Evolutionary conservation across 2,797 vertebrate genomes (phyloP), one percentile per base, ranked within the genome.

Genomic region (Darevskia mixta): DNA sequence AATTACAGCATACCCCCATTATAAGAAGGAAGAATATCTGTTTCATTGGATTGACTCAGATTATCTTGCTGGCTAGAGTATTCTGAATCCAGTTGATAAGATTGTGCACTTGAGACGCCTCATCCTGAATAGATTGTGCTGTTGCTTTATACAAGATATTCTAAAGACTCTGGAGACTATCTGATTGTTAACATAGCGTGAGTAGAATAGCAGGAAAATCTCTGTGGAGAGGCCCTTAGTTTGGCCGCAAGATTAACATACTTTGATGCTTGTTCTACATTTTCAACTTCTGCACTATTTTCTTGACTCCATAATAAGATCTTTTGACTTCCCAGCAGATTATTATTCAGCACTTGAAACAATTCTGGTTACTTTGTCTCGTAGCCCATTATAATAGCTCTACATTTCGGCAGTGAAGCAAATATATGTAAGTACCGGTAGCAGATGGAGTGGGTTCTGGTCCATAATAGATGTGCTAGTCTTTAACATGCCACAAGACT

Each of bases 181-280:
- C 77, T 89, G 84, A 81, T 58, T 89, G 84, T 89, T 91, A 89
- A 72, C 67, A 5, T 90, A 90, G 89, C 78, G 15, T 0, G 13
- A 89, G 41, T 38, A 67, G 87, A 82, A 85, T 73, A 82, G 32
- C 86, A 82, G 55, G 45, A 85, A 82, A 72, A 89, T 87, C 86
- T 79, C 85, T 86, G 66, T 83, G 67, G 77, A 87, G 91, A 4
- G 0, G 0, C 82, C 85, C 90, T 88, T 90, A 86, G 89, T 87
- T 92, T 84, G n/a, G 79, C 87, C 81, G 87, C 55, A 66, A 78
- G 90, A 87, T 93, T 91, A 93, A 75, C 82, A 85, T 89, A 25
- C 4, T 0, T 77, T 89, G 86, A 6, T 61, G 49, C 69, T 86
- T 87, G 58, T 18, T 92, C 58, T 88, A 87, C 76, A 49, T 83